Percentiles rank a stretch among this genome's conserved stretches.
Conservation (phyloP, 2,113 vertebrate genomes). For the Microcebus griseorufus region DNA sequence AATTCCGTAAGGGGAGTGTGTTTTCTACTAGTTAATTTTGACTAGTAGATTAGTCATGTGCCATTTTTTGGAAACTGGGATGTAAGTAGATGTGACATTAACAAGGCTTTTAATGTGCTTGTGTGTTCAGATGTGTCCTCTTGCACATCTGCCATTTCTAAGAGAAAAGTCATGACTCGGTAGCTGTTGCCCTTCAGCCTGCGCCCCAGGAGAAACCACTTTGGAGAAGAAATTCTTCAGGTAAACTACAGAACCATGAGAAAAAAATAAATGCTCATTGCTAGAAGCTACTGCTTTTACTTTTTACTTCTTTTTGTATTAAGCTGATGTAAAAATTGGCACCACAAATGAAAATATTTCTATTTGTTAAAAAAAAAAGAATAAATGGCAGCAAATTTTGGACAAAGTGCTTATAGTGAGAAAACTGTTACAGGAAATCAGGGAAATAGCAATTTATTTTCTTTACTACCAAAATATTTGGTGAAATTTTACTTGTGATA, state of each 20-base stretch:
- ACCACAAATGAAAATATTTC: background rate
- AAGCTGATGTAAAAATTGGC: background rate
- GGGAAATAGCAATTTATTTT: background rate
- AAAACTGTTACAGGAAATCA: background rate
- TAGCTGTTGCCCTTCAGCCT: background rate
- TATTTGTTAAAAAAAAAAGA: background rate
- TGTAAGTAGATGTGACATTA: background rate
- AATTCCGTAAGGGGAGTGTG: background rate
- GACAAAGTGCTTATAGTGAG: background rate
- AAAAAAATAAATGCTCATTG: background rate
- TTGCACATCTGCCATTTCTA: background rate
- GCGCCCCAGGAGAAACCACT: background rate
- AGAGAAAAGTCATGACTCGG: background rate
- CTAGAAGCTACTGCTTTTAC: background rate
- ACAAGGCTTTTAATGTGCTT: background rate
- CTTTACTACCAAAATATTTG: background rate
- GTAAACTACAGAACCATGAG: background rate
- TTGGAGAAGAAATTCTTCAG: background rate
- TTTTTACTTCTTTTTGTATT: background rate
- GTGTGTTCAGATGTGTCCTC: background rate
- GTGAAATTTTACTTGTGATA: background rate
- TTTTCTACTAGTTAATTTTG: background rate
- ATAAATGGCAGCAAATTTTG: background rate
- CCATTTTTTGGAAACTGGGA: background rate
- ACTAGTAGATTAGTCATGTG: background rate